Evolutionary conservation across 2,113 vertebrate species (phyloP), one percentile per base, ranked within the genome.

Genomic region (Chaenogobius annularis): DNA sequence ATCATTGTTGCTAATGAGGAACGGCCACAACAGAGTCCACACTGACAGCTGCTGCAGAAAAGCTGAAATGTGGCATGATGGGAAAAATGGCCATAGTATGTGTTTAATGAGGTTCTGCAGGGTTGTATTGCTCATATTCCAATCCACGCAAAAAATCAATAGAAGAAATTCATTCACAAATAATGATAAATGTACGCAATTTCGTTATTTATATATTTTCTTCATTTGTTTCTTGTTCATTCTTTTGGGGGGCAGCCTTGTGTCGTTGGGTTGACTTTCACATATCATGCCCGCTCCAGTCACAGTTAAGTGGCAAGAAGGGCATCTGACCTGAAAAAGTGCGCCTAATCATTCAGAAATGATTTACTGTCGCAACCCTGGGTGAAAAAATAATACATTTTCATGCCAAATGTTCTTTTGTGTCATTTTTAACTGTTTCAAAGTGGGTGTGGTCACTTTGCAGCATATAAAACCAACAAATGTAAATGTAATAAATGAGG

Each of bases 1-100:
- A 82, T 79, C 75, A 72, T 79, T 76, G 78, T 69, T 46, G 70
- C 63, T 79, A 82, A 82, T 77, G 72, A 74, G 59, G 78, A 79
- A 72, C 74, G 75, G 78, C 64, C 65, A 74, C 43, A 58, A 44
- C 48, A 58, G 37, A 35, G 65, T 74, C 81, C 72, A 66, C 77
- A 74, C 76, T 74, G 77, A 83, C 70, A 74, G 56, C 48, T 72
- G 20, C 10, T 10, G n/a, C 66, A 44, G 46, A 68, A 35, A 62
- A 40, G 59, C 58, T 63, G 23, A 67, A 68, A 22, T n/a, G 20
- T 54, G 48, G 40, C 50, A 20, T 65, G 43, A 23, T 66, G 43
- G n/a, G 44, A 66, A 66, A 31, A 44, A 66, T 47, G 64, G 64
- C 20, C 47, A 23, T 44, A 22, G 23, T 54, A 54, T 54, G 50